These are phyloP conservation scores for Rhabdomys dilectus DNA, from an alignment of 2,113 vertebrate genomes.

Conservation along the genomic window DNA sequence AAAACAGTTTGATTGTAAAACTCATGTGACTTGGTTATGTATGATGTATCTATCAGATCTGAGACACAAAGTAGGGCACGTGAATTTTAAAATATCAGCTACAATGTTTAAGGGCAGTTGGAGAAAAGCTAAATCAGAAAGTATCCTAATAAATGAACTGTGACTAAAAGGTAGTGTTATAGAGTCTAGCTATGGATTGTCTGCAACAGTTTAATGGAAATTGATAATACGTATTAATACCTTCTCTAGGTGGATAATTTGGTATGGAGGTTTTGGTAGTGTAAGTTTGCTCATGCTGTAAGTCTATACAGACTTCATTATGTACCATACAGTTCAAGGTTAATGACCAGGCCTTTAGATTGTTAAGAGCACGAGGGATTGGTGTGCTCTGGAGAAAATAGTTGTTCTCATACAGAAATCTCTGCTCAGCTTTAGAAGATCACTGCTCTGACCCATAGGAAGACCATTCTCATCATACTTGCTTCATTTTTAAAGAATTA, in stretches of 20 bases:
- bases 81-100: background rate
- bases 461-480: background rate
- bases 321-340: background rate
- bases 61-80: background rate
- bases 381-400: accelerated
- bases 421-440: background rate
- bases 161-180: background rate
- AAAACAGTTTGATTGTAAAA: background rate
- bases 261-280: background rate
- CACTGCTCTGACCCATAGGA: background rate
- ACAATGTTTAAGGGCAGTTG: background rate
- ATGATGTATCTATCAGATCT: background rate
- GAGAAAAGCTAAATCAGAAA: background rate
- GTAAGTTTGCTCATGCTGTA: background rate
- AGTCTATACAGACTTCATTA: too few species aligned
- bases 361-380: background rate
- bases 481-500: background rate
- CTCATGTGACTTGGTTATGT: background rate
- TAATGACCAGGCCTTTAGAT: background rate
- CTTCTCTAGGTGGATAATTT: background rate
- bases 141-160: background rate
- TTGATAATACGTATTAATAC: background rate
- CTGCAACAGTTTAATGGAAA: background rate
- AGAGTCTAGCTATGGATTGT: background rate
- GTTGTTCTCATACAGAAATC: background rate